A percentile compares a stretch with the other conserved stretches of the same genome.
phyloP scores from a whole-genome alignment of 2,797 vertebrate species.

The Lycodopsis pacificus region DNA sequence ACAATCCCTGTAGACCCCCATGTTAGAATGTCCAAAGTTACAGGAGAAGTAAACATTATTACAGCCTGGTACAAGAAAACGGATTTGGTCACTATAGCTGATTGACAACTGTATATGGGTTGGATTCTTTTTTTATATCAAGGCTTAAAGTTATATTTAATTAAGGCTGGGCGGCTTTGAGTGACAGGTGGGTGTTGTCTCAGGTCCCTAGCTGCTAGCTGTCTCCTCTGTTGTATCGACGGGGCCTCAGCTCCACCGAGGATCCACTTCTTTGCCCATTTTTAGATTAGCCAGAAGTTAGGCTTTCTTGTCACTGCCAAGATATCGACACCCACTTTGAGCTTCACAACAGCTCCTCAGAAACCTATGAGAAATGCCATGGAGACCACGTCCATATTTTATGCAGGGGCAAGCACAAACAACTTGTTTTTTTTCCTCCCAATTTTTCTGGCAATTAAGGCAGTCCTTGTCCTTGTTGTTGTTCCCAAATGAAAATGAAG shows the following conservation, averaged over 20 bases:
- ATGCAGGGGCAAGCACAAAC: not conserved
- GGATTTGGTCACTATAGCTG: too few relatives aligned
- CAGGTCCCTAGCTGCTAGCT: not conserved
- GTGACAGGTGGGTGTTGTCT: not conserved
- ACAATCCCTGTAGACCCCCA: too few relatives aligned
- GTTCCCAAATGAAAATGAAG: not conserved
- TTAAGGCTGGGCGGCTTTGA: not conserved
- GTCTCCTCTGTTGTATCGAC: not conserved
- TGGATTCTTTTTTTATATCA: not conserved
- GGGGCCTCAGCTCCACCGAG: not conserved
- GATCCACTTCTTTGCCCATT: not conserved
- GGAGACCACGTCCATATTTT: not conserved
- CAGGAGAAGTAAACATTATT: too few relatives aligned
- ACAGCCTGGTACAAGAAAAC: too few relatives aligned
- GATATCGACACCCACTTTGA: not conserved
- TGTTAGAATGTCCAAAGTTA: too few relatives aligned
- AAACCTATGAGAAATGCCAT: not conserved
- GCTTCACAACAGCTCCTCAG: not conserved
- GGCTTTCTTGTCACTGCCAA: not conserved
- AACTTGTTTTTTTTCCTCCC: not conserved
- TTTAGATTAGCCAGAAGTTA: not conserved
- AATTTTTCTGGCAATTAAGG: not conserved
- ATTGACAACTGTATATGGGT: too few relatives aligned
- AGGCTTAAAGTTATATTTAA: not conserved
- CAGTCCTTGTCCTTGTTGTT: not conserved